Conservation (phyloP, 2,797 vertebrate species). For the Microchirus variegatus region DNA sequence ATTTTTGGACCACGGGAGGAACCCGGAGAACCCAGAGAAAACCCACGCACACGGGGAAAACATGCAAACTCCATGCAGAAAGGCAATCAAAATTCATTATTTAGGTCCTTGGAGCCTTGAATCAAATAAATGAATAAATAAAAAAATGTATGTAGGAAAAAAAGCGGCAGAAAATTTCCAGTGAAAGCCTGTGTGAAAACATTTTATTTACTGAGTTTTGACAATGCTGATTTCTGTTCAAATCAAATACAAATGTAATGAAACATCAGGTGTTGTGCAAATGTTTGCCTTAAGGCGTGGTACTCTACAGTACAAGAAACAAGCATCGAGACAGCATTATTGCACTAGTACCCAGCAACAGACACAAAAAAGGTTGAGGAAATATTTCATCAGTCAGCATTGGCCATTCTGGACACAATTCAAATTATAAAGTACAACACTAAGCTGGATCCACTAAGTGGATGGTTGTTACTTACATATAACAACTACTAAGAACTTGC, state of each 20-base stretch:
- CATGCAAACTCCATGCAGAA: no score
- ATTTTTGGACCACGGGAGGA: no score
- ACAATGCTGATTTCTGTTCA: conserved; percentile 25
- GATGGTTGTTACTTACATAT: conserved; percentile 24
- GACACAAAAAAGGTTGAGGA: conserved; percentile 19
- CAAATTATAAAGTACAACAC: conserved; percentile 13
- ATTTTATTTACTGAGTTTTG: conserved; percentile 58
- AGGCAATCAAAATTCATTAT: no score
- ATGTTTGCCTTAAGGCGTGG: conserved; percentile 49
- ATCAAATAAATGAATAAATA: no score
- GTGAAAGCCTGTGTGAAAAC: no score
- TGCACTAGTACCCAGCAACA: conserved; percentile 40
- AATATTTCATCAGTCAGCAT: conserved; percentile 25
- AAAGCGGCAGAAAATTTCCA: neutral
- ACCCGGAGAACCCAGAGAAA: no score
- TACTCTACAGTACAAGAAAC: conserved; percentile 31
- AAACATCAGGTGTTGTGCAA: conserved; percentile 55
- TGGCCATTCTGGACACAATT: conserved; percentile 10
- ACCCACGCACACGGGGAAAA: no score
- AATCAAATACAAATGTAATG: conserved; percentile 46
- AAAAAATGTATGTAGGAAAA: neutral
- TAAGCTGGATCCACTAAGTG: conserved; percentile 24
- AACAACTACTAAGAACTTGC: conserved; percentile 12
- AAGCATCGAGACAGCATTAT: conserved; percentile 43
- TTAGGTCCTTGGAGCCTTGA: no score